These are phyloP conservation scores for Venusia cambrica DNA, from an alignment of 2,888 invertebrate genomes.

Conservation along the genomic window DNA sequence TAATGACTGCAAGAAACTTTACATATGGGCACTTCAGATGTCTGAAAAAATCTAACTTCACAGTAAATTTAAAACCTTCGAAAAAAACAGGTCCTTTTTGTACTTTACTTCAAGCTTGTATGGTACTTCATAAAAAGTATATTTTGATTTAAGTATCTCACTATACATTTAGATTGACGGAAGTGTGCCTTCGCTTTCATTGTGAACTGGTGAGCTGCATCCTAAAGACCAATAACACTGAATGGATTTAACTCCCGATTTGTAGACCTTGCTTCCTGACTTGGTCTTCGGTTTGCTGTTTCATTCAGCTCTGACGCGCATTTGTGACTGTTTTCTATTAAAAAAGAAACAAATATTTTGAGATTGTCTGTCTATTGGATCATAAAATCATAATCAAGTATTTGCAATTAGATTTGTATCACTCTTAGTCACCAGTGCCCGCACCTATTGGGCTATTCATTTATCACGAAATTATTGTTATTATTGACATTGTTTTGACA, in stretches of 20 bases:
- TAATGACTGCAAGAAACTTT: no score
- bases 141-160: no score
- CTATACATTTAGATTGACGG: no score
- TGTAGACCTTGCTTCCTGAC: conserved; percentile 7
- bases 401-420: background rate
- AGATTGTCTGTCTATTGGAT: background rate
- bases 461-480: conserved; percentile 21
- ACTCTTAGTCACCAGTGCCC: conserved; percentile 13
- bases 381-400: conserved; percentile 1
- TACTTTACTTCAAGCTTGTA: no score
- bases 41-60: no score
- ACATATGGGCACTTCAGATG: no score
- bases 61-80: no score
- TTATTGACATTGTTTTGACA: conserved; percentile 9
- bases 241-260: conserved; percentile 1
- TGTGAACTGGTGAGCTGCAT: conserved; percentile 15
- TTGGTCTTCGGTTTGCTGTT: conserved; percentile 22
- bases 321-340: conserved; percentile 13
- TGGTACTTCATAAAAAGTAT: no score
- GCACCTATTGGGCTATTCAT: conserved; percentile 20
- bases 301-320: conserved; percentile 17
- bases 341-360: background rate
- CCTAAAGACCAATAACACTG: conserved; percentile 16
- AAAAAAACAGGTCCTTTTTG: no score
- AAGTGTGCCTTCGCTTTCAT: conserved; percentile 12